Conservation (phyloP, 2,113 vertebrate genomes). For the Callithrix jacchus region DNA sequence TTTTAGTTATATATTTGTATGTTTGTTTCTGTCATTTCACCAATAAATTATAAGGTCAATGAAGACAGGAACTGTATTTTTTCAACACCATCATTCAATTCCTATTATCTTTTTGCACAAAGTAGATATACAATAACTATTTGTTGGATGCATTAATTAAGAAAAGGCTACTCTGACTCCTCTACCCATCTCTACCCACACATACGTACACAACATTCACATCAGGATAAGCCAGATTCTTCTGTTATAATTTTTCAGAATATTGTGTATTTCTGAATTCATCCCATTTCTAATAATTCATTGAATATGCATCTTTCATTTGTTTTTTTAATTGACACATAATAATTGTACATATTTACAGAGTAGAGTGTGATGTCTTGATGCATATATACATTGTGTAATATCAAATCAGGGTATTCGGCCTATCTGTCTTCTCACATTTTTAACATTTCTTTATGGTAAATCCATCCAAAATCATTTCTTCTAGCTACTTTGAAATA, state of each 20-base stretch:
- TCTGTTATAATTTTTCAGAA: background rate
- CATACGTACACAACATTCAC: background rate
- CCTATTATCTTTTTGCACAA: background rate
- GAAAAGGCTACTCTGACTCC: background rate
- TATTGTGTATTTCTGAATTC: background rate
- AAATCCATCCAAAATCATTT: no score
- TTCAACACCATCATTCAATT: background rate
- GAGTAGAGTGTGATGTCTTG: no score
- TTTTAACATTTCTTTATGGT: no score
- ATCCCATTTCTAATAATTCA: background rate
- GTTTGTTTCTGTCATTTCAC: background rate
- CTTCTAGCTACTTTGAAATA: no score
- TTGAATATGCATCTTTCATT: no score
- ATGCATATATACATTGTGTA: no score
- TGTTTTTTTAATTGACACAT: no score
- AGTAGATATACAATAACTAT: background rate
- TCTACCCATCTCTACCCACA: no score
- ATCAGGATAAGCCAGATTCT: background rate
- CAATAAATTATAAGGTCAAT: background rate
- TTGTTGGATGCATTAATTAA: background rate
- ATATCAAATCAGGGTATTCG: no score
- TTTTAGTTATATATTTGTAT: background rate
- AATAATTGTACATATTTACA: no score
- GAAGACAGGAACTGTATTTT: background rate
- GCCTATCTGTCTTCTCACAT: no score